These are phyloP conservation scores for Aurelia sp. DNA, from an alignment of 30 jellyfish, hydroid and myxozoan genomes.

Conservation along the genomic window DNA sequence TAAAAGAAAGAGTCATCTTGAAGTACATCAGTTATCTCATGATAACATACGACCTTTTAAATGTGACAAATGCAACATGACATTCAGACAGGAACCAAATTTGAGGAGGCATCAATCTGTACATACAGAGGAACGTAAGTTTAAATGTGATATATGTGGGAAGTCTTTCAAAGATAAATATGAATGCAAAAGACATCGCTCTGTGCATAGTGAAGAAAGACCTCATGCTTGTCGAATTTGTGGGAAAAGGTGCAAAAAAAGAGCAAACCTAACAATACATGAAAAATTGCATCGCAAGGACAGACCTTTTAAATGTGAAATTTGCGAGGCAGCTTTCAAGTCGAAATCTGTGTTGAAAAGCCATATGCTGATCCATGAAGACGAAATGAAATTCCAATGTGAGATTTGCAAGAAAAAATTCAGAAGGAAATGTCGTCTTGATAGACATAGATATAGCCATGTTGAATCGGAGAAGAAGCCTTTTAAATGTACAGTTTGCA, in stretches of 20 bases:
- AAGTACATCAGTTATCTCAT: not conserved
- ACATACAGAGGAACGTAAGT: constrained; percentile 1
- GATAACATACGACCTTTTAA: not conserved
- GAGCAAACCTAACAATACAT: not conserved
- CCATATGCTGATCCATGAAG: not conserved
- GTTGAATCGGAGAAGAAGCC: not conserved
- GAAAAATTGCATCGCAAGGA: not conserved
- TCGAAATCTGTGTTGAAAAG: not conserved
- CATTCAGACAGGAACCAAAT: not conserved
- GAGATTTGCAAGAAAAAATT: not conserved
- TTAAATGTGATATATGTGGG: not conserved
- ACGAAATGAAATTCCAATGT: not conserved
- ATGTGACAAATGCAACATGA: not conserved
- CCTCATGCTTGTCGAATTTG: not conserved
- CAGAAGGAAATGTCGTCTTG: not conserved
- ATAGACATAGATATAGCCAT: not conserved
- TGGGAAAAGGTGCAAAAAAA: not conserved
- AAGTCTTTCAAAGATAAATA: not conserved
- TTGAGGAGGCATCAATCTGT: not conserved
- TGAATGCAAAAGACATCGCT: not conserved
- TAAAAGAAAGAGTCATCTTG: not conserved
- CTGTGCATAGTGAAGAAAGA: not conserved
- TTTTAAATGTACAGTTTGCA: not conserved
- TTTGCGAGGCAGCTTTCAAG: not conserved
- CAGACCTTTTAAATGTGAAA: not conserved